Evolutionary conservation across 1,140 invertebrate genomes (phyloP).

Genomic region (Scaptomyza pallida): DNA sequence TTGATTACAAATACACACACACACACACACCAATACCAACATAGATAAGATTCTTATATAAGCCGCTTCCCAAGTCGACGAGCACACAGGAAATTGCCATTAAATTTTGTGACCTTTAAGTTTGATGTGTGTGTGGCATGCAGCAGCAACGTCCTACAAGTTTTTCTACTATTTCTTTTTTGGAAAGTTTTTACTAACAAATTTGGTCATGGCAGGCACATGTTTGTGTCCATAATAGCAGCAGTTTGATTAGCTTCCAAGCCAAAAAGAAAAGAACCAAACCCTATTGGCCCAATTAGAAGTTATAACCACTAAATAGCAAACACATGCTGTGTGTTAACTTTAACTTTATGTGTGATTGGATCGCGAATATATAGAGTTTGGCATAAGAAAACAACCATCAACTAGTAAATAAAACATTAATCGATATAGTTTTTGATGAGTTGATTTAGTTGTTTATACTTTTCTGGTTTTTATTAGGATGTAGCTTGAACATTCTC

Average conservation of each 20-base stretch:
- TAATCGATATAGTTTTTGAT: constrained; percentile 1
- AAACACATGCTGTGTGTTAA: constrained; percentile 1
- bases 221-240: constrained; percentile 19
- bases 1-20: constrained; percentile 36
- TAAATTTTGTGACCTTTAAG: constrained; percentile 74
- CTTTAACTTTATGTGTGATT: constrained; percentile 1
- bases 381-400: neutral
- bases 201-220: constrained; percentile 14
- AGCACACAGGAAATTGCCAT: constrained; percentile 57
- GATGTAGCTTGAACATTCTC: no score
- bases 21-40: constrained; percentile 15
- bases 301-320: neutral
- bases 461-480: no score
- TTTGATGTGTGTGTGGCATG: constrained; percentile 36
- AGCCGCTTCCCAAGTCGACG: constrained; percentile 33
- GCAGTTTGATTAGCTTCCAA: constrained; percentile 36
- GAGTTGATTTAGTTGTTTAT: no score
- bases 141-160: constrained; percentile 17
- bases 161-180: constrained; percentile 3
- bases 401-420: neutral
- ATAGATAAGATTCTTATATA: constrained; percentile 54
- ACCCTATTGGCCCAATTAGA: constrained; percentile 26
- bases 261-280: no score
- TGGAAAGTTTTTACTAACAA: constrained; percentile 33
- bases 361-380: neutral